phyloP scores from a whole-genome alignment of 30 jellyfish, hydroid and myxozoan species.

The Nemopilema nomurai region DNA sequence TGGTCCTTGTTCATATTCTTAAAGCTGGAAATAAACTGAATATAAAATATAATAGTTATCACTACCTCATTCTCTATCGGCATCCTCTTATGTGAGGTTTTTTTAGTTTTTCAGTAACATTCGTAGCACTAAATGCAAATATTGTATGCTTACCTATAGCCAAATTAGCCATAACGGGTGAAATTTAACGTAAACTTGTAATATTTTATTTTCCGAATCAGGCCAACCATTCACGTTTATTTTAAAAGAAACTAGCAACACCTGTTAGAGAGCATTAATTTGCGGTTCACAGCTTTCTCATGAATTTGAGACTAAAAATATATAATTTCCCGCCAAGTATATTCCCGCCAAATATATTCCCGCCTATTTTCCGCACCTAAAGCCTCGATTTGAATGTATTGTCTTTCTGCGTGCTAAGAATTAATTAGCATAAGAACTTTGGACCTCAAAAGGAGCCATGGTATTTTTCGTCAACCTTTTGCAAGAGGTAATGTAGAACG shows the following conservation, averaged over 20 bases:
- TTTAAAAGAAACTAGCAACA: not conserved
- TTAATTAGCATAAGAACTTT: not conserved
- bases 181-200: not conserved
- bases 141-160: not conserved
- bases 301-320: not conserved
- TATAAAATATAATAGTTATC: not conserved
- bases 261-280: not conserved
- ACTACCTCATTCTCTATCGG: not conserved
- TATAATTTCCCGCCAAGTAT: not conserved
- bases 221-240: not conserved
- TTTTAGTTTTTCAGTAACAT: not conserved
- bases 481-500: too few species aligned
- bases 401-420: not conserved
- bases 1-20: not conserved
- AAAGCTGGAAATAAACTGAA: not conserved
- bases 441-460: not conserved
- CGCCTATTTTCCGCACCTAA: not conserved
- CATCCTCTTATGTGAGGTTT: not conserved
- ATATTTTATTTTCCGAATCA: not conserved
- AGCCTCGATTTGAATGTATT: not conserved
- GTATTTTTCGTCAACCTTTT: not conserved
- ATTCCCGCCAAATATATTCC: not conserved
- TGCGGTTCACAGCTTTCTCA: not conserved
- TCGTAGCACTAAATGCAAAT: not conserved
- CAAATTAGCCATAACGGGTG: not conserved